phyloP scores from a whole-genome alignment of 1,140 invertebrate genomes.

The Ladona fulva region DNA sequence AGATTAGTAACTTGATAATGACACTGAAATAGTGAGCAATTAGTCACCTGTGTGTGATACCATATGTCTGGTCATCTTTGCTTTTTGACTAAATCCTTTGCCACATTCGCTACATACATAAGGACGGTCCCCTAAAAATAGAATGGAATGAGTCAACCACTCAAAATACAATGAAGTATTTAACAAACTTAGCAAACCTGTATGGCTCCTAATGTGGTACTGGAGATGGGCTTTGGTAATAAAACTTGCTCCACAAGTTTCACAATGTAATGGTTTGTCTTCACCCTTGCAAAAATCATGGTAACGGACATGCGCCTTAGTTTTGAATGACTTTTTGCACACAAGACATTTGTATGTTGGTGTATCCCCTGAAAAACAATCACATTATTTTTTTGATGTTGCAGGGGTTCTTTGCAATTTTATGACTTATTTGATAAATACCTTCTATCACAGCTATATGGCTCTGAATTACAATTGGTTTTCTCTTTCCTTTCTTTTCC shows the following conservation, averaged over 20 bases:
- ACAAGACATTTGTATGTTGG: slow-evolving; percentile 38
- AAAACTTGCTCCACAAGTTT: slow-evolving; percentile 27
- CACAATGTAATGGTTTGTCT: slow-evolving; percentile 26
- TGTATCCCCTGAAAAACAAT: slow-evolving; percentile 21
- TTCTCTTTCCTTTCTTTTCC: slow-evolving; percentile 10
- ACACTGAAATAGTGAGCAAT: no score
- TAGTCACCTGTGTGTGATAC: slow-evolving; percentile 30
- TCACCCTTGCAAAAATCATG: slow-evolving; percentile 28
- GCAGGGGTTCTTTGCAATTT: no score
- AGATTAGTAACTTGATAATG: no score
- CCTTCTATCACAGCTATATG: slow-evolving; percentile 4
- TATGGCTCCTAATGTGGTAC: slow-evolving; percentile 32
- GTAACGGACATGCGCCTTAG: slow-evolving; percentile 37
- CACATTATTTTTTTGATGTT: not conserved
- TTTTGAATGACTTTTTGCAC: slow-evolving; percentile 45
- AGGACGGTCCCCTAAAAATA: slow-evolving; percentile 27
- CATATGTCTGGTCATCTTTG: slow-evolving; percentile 34
- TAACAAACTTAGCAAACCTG: slow-evolving; percentile 33
- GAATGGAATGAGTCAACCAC: not conserved
- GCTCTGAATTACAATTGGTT: not conserved
- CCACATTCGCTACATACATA: slow-evolving; percentile 33
- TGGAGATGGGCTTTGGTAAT: slow-evolving; percentile 28
- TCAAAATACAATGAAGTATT: slow-evolving; percentile 3
- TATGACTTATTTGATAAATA: not conserved
- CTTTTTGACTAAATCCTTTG: slow-evolving; percentile 34